Evolutionary conservation across 2,797 vertebrate species (phyloP), one percentile per base, ranked within the genome.

Genomic region (Eulemur coronatus): DNA sequence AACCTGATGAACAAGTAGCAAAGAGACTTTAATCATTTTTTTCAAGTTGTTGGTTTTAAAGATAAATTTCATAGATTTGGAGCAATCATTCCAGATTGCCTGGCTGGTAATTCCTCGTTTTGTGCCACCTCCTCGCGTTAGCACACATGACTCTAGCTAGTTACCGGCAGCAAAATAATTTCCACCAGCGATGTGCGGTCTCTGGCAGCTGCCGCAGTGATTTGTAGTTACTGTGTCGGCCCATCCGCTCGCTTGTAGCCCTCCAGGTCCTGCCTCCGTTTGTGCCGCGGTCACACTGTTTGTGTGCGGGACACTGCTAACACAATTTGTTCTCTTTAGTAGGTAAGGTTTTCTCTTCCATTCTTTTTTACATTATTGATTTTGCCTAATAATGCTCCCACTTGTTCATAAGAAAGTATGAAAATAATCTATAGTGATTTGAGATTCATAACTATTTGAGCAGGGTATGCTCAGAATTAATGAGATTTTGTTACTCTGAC

Each of bases 231-330:
- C 55, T 8, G 0, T 0, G 14, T 41, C 67, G 9, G 57, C 73
- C 48, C 1, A 0, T 75, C n/a, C 1, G 0, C 63, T 30, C 4
- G 7, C 30, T 4, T 1, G 33, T 38, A 33, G 82, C 69, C 43
- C 4, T 52, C 0, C 0, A 17, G 33, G 70, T 4, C 84, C 4
- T 0, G 2, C 41, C 59, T 72, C 46, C 43, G 46, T 18, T 30
- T 1, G 5, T 22, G 1, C 28, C 3, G 35, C 13, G 7, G 18
- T 15, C 17, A 28, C 0, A 0, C 12, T 43, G 43, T 55, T 20
- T 67, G 65, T 15, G 61, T 41, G 4, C 0, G 0, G 3, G 41
- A 14, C 7, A 14, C 14, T 18, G 13, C 52, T 57, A 5, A 43
- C 4, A 48, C 33, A 0, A 17, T 41, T 94, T 63, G 7, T 46